Conservation (phyloP, 2,113 vertebrate species). For the Phoxinus phoxinus region DNA sequence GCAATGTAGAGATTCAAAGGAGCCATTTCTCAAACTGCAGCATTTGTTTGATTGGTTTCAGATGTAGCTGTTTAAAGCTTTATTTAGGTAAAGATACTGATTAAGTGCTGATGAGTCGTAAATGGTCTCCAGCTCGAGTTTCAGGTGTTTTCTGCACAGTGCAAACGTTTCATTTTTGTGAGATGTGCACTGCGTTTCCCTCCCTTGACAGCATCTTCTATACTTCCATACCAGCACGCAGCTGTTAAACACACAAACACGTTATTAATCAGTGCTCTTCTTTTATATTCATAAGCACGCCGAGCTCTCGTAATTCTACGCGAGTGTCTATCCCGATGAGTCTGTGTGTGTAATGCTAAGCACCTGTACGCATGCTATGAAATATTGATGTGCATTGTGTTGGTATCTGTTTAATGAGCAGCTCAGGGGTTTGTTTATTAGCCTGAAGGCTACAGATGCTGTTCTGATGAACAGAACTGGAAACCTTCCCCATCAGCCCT, state of each 20-base stretch:
- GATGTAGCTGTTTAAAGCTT: background rate
- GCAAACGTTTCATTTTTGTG: constrained; percentile 24
- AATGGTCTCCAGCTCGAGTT: background rate
- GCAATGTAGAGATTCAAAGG: background rate
- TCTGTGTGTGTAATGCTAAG: constrained; percentile 32
- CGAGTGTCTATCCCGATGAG: constrained; percentile 16
- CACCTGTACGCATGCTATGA: constrained; percentile 48
- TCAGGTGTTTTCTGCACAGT: constrained; percentile 1
- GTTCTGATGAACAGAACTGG: constrained; percentile 19
- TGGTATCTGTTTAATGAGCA: constrained; percentile 55
- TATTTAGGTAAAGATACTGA: background rate
- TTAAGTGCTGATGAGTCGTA: background rate
- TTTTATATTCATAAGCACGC: constrained; percentile 25
- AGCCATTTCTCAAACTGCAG: background rate
- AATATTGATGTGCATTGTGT: constrained; percentile 66
- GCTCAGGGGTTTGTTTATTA: constrained; percentile 52
- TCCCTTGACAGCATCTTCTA: constrained; percentile 5
- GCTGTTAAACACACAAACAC: constrained; percentile 28
- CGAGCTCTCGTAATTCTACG: background rate
- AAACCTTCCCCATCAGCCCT: constrained; percentile 39
- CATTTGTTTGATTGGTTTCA: background rate
- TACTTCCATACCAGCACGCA: background rate
- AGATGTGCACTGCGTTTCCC: background rate
- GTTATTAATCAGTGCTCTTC: constrained; percentile 3
- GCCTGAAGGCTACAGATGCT: background rate